Percentiles rank a stretch among this genome's conserved stretches.
Conservation (phyloP, 1,140 invertebrate species). For the Pseudomyrmex gracilis region DNA sequence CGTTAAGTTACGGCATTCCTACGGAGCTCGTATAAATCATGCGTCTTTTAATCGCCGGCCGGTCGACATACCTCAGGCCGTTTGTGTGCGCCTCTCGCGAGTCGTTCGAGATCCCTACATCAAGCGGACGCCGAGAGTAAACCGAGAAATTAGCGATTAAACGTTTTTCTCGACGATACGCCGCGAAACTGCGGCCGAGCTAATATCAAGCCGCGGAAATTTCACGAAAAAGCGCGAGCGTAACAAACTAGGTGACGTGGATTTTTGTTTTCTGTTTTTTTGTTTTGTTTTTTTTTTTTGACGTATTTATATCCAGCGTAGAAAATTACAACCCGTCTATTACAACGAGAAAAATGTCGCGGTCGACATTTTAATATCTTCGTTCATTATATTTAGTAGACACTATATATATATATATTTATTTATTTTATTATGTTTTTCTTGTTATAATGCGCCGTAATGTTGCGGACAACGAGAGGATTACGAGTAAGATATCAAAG, state of each 20-base stretch:
- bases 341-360: too few relatives aligned
- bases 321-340: too few relatives aligned
- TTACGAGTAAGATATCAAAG: slow-evolving; percentile 9
- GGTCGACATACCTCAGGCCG: not conserved
- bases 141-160: not conserved
- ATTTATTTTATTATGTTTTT: too few relatives aligned
- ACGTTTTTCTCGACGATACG: not conserved
- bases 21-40: slow-evolving; percentile 47
- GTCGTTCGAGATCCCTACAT: not conserved
- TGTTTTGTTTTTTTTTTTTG: too few relatives aligned
- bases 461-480: not conserved
- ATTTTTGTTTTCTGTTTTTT: too few relatives aligned
- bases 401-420: too few relatives aligned
- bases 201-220: slow-evolving; percentile 7
- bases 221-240: not conserved
- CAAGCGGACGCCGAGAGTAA: not conserved
- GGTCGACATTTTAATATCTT: too few relatives aligned
- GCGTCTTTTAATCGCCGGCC: slow-evolving; percentile 31
- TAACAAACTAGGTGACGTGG: too few relatives aligned
- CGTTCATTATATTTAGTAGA: too few relatives aligned
- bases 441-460: too few relatives aligned
- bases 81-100: not conserved
- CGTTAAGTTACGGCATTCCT: slow-evolving; percentile 63
- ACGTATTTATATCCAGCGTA: too few relatives aligned
- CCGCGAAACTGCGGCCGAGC: too few relatives aligned